Evolutionary conservation across 2,888 invertebrate genomes (phyloP), one percentile per base, ranked within the genome.

Genomic region (Bombylius discolor): DNA sequence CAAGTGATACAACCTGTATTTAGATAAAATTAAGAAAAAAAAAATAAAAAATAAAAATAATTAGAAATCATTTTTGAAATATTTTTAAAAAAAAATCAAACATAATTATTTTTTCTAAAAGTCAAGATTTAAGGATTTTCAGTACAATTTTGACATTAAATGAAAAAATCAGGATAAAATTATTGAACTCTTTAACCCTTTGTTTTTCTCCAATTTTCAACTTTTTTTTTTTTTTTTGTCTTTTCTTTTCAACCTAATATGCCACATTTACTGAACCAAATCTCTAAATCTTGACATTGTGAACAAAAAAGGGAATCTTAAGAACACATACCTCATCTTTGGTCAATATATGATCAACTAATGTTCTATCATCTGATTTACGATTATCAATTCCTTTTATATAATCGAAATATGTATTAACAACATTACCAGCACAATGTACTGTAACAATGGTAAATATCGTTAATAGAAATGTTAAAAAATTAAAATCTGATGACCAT

Each of bases 361-460:
- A 77, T 63, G 92, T 95, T 67, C 95, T 81, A 70, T 96, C 96
- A 69, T 96, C 95, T 63, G 93, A 91, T 76, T 89, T 92, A 60
- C 89, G 81, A 70, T 88, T 89, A 72, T 97, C 96, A 56, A 96
- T 93, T 50, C 90, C 96, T 76, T 91, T 91, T 42, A 90, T 84
- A 70, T 89, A 97, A 74, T 97, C 96, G 71, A 88, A 96, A 72
- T 95, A 96, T 0, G 96, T 96, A 73, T 96, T 96, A 33, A 97
- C 95, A 47, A 96, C 85, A 75, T 97, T 97, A 53, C 95, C 96
- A 59, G 96, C 96, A 59, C 94, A 93, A 70, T 97, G 96, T 5
- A 96, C 96, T 2, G 89, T 89, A 58, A 94, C 80, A 32, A 93
- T 87, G 5, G 93, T 94, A 64, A 90, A 82, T 52, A 90, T 77